Conservation (phyloP, 2,113 vertebrate genomes). For the Todiramphus saurophagus region DNA sequence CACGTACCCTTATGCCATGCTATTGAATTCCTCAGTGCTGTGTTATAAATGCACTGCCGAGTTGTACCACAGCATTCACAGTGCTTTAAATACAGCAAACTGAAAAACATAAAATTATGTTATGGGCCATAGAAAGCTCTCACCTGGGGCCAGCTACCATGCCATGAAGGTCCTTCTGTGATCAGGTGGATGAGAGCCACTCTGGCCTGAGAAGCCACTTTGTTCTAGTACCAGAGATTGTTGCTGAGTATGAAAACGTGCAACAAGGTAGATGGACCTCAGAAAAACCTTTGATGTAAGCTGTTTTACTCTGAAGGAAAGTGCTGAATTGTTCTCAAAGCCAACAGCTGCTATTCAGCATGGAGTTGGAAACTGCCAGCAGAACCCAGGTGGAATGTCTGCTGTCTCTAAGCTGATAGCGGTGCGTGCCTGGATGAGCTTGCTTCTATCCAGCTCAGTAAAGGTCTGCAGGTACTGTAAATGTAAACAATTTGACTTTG, state of each 20-base stretch:
- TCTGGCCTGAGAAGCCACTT: neutral
- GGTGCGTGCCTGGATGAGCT: neutral
- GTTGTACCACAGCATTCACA: neutral
- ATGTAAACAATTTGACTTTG: neutral
- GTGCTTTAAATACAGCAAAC: neutral
- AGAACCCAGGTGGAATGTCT: neutral
- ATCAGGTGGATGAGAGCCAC: accelerated
- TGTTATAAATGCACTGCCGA: neutral
- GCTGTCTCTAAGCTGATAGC: neutral
- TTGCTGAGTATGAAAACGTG: neutral
- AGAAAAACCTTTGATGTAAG: neutral
- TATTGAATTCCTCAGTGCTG: neutral
- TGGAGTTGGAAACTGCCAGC: neutral
- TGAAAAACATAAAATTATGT: neutral
- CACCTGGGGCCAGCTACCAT: neutral
- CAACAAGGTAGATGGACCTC: accelerated
- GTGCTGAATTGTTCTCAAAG: neutral
- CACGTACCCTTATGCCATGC: accelerated
- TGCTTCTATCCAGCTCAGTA: neutral
- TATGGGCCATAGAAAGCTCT: neutral
- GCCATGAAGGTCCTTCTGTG: neutral
- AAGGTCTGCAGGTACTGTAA: neutral
- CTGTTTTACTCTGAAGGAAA: neutral
- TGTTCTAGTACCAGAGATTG: neutral
- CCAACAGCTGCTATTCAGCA: neutral